A percentile compares a stretch with the other conserved stretches of the same genome.
Conservation (phyloP, 2,797 vertebrate species). For the Chelon auratus region DNA sequence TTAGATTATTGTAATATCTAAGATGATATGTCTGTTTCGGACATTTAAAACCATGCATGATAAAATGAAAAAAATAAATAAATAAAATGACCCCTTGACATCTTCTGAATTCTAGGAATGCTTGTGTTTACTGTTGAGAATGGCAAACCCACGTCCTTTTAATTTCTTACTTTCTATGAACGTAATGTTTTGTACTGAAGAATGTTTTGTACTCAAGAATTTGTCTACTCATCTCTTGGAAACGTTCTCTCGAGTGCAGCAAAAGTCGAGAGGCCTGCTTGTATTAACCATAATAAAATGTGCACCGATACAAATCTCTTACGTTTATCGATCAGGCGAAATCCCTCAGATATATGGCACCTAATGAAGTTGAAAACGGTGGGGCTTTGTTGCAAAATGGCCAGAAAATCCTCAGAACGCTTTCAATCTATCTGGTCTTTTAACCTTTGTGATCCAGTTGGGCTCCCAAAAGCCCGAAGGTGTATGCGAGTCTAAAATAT, state of each 20-base stretch:
- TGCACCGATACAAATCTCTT: conserved; percentile 46
- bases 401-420: conserved; percentile 31
- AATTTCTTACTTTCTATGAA: conserved; percentile 2
- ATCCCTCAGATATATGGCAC: conserved; percentile 47
- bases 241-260: conserved; percentile 27
- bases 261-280: conserved; percentile 30
- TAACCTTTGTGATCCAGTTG: background rate
- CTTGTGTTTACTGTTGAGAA: background rate
- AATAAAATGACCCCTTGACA: background rate
- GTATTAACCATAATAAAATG: conserved; percentile 50
- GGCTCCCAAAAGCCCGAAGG: no score
- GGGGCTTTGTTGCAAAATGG: conserved; percentile 31
- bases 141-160: background rate
- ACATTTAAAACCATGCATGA: conserved; percentile 3
- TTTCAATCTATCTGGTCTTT: conserved; percentile 7
- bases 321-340: conserved; percentile 65
- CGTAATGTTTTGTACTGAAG: conserved; percentile 10
- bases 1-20: background rate
- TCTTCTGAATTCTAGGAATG: background rate
- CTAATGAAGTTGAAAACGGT: conserved; percentile 63
- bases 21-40: background rate
- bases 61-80: conserved; percentile 6
- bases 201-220: conserved; percentile 6
- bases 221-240: conserved; percentile 27
- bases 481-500: background rate